Base-by-base conservation (phyloP, 2,888 invertebrate species). In the Caenorhabditis angaria region DNA sequence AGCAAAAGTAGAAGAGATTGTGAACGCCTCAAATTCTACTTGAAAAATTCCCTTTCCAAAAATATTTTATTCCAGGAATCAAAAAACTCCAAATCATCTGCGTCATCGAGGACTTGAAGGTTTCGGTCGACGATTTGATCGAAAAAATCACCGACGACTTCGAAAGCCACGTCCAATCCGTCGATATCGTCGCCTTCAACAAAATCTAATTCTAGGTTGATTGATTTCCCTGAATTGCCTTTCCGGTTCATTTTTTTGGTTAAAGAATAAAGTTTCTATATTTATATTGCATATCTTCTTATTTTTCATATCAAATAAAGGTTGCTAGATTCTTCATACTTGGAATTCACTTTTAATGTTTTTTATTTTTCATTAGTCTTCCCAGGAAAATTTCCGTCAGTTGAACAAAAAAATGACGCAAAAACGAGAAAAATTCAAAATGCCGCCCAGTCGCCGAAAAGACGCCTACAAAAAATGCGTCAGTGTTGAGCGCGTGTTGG, bases 121-220 rank as follows among this genome's bases (percentile, higher is more conserved):
- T 85, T 29, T 85, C 85, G 27, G 82, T 83, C 47, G 85, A 85
- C 47, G 83, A 84, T 35, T 70, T 85, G 22, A 81, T 77, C 61
- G 85, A 84, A 71, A 77, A 70, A 60, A 85, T 85, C 76, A 70
- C 66, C 28, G 76, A 66, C 14, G 84, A 79, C 64, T 83, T 83
- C 72, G 78, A 79, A 56, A 77, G 79, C 56, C 81, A 82, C 65
- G 82, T 81, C 51, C 85, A 85, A 65, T 82, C 83, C 51, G 82
- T 85, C 25, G 85, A 85, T 71, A 83, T 85, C 57, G 83, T 82
- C 61, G 85, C 85, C 53, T 85, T 85, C 84, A 85, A 85, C 75
- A 85, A 85, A 72, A 85, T 85, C 73, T 85, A 83, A 80, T 24
- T 50, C n/a, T 24, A 22, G n/a, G 10, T 8, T 24, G 6, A 24